Evolutionary conservation across 2,797 vertebrate species (phyloP).

Genomic region (Myoxocephalus aenaeus): DNA sequence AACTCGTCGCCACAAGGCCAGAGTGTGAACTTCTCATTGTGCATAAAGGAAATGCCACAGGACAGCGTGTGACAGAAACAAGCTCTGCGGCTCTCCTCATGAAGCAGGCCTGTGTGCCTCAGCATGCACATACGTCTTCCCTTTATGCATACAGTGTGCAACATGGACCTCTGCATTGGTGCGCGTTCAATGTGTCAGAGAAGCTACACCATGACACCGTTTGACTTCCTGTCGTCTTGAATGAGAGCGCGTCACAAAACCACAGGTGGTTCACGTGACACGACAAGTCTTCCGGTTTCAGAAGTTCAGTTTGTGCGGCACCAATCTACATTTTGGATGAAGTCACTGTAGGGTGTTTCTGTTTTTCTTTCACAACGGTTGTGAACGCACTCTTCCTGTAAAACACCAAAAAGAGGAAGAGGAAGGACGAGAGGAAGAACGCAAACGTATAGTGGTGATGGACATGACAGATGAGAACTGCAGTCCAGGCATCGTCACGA

Average conservation of each 20-base stretch:
- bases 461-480: conserved; percentile 49
- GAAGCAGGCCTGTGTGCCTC: background rate
- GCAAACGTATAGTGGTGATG: conserved; percentile 55
- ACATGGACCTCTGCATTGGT: background rate
- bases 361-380: conserved; percentile 28
- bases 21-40: background rate
- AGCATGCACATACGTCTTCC: background rate
- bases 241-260: conserved; percentile 43
- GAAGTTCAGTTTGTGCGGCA: background rate
- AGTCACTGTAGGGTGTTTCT: no score
- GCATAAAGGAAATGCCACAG: conserved; percentile 49
- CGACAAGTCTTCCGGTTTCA: conserved; percentile 23
- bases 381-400: conserved; percentile 40
- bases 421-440: conserved; percentile 39
- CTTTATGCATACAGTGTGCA: background rate
- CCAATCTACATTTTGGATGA: background rate
- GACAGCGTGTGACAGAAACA: background rate
- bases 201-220: background rate
- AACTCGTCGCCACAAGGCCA: no score
- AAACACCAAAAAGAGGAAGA: conserved; percentile 68
- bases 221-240: conserved; percentile 70
- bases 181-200: background rate
- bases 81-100: conserved; percentile 25
- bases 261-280: conserved; percentile 70
- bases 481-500: background rate